Evolutionary conservation across 1,140 invertebrate genomes (phyloP), one percentile per base, ranked within the genome.

Genomic region (Heterodera carotae): DNA sequence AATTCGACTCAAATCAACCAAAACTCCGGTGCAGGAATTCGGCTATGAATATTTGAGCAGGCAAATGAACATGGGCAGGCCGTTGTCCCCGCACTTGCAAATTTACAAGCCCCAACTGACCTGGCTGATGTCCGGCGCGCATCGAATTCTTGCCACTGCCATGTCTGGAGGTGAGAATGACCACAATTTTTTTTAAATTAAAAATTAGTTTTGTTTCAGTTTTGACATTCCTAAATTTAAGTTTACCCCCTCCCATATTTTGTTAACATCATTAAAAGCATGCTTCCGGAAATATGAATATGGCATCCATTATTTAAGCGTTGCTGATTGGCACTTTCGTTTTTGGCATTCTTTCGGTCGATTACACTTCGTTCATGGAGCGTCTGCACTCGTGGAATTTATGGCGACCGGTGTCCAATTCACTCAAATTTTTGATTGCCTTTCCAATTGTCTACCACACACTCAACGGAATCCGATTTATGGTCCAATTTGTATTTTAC

Each of bases 71-170:
- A 66, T 78, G 31, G 75, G 73, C 12, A 77, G 85, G 15, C 85
- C 85, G 6, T 66, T 86, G 31, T 85, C 86, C 27, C 85, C 85
- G 25, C 86, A 88, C 76, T 67, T 86, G 27, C 70, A 56, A 34
- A 83, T 86, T 72, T 86, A 86, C 77, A 72, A 85, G 66, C 86
- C 83, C 7, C 85, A 86, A 76, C 67, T 86, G 34, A 86, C 85
- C 36, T 86, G 85, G 85, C 69, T 76, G n/a, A 39, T 86, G 43
- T 86, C 85, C 39, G 85, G 85, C n/a, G 68, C 77, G 15, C 84
- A 88, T 76, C 85, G 85, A 36, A 83, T 86, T 60, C 60, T 60
- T 36, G 85, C 84, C 31, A 85, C 84, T 36, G 67, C 86, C n/a
- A 86, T 86, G 85, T 82, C 73, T 12, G 84, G 83, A 31, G 83